Base-by-base conservation (phyloP, 2,888 invertebrate species). In the Odiellus spinosus region DNA sequence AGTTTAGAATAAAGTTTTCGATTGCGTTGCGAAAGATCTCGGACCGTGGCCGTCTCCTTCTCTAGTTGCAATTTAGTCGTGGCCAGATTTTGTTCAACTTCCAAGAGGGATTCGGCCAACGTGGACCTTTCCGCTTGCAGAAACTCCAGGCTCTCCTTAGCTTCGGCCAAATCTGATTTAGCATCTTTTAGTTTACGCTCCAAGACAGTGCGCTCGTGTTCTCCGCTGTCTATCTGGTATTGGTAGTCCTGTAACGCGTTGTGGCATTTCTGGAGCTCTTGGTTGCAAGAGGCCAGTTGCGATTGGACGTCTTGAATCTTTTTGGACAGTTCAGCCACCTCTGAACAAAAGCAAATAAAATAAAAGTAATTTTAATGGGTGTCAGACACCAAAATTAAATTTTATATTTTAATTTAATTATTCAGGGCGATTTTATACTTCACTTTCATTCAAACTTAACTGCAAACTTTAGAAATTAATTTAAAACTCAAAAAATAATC, bases 131-230 rank as follows among this genome's bases (percentile, higher is more conserved):
- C 55, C 20, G 44, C 40, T 20, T 53, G 52, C 11, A 55, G 33
- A 45, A 55, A 55, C 17, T 55, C 55, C 17, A 53, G 42, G 21
- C 38, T 53, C 41, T 55, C 55, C 46, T 46, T 45, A 8, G 41
- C 39, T 43, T 55, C 55, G 17, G 11, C 17, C 5, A 51, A 15
- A 19, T 44, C 36, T 18, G 44, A 34, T 35, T 17, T 17, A 12
- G 26, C 42, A 17, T 51, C 51, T 12, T 42, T 41, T 6, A 51
- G n/a, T 19, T 51, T 44, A 17, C 48, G 47, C 8, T 18, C 38
- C 11, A 49, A 19, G 8, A 48, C 43, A 11, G 46, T 48, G 3
- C 42, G 11, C 5, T 47, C 45, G 21, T 8, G 10, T 17, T 35
- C 33, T 3, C 42, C 17, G 6, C 48, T 49, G 19, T 51, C 51